Evolutionary conservation across 2,888 invertebrate genomes (phyloP).

Genomic region (Drosophila nigricruria): DNA sequence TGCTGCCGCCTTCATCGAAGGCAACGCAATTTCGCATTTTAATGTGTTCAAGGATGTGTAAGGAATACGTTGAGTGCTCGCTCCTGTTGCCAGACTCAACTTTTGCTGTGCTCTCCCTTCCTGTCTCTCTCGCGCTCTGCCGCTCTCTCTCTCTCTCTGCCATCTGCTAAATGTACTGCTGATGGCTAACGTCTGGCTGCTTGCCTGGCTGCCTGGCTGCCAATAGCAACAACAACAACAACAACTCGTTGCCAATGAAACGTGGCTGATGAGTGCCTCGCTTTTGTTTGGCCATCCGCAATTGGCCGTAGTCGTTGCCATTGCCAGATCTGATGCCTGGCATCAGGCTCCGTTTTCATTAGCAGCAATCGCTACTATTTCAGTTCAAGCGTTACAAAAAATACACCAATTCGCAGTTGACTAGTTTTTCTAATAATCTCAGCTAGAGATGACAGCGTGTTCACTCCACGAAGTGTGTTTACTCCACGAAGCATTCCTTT

Average conservation of each 20-base stretch:
- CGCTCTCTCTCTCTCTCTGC: conserved; percentile 4
- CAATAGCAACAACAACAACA: conserved; percentile 16
- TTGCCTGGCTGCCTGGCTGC: conserved; percentile 5
- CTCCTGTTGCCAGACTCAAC: conserved; percentile 38
- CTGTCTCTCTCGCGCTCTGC: neutral
- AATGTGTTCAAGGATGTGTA: conserved; percentile 81
- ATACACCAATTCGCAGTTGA: conserved; percentile 17
- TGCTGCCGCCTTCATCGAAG: conserved; percentile 40
- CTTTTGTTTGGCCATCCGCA: conserved; percentile 59
- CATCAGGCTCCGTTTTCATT: conserved; percentile 65
- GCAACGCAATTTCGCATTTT: conserved; percentile 82
- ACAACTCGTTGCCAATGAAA: conserved; percentile 72
- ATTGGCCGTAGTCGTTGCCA: conserved; percentile 47
- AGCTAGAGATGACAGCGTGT: conserved; percentile 7
- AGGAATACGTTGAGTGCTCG: conserved; percentile 81
- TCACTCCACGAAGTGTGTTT: too few species aligned
- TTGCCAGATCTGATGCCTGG: conserved; percentile 23
- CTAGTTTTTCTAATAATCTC: conserved; percentile 32
- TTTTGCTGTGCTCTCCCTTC: neutral
- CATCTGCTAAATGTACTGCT: conserved; percentile 76
- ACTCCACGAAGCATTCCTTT: too few species aligned
- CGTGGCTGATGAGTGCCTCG: conserved; percentile 68
- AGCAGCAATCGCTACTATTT: conserved; percentile 44
- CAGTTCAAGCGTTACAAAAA: conserved; percentile 47
- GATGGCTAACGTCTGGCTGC: conserved; percentile 37